Evolutionary conservation across 2,888 invertebrate species (phyloP), one percentile per base, ranked within the genome.

Genomic region (Halocaridina rubra): DNA sequence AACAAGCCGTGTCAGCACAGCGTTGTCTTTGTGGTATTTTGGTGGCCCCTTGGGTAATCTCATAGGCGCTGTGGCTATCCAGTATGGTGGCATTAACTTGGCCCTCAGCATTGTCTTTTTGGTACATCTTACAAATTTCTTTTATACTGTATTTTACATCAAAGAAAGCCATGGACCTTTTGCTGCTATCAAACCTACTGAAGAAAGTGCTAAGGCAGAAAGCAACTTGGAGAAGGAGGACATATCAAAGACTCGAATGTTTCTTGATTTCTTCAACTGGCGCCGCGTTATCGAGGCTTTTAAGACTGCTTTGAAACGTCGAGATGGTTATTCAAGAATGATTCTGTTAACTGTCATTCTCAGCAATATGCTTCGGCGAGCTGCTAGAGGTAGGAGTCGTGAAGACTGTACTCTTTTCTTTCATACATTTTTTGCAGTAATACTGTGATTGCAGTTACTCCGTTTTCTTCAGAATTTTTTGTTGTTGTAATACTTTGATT

Each of bases 221-320:
- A 3, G n/a, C 30, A 7, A n/a, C 10, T n/a, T 69, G 13, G 76
- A 75, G 30, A 80, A 80, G 29, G 80, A 72, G 24, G 80, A 80
- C 8, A 33, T 81, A 27, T 76, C 75, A 8, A 22, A 10, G 16
- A n/a, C 19, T 3, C 59, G 32, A n/a, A 81, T 81, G 81, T 16
- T 53, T 7, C n/a, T 16, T 88, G 93, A 92, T 69, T 94, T 81
- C 32, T 46, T 81, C 24, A 75, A 67, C 89, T 92, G 93, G 59
- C 93, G 93, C 57, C 95, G 96, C 90, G 94, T 96, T 64, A 93
- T 93, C 84, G 95, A 96, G 86, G 96, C 96, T 0, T 93, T 96
- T 89, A 93, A 93, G 88, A 96, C 96, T 22, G 95, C 96, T 0
- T 96, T 96, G 91, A 96, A 95, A 90, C 91, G 93, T 81, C 95